A percentile compares a stretch with the other conserved stretches of the same genome.
Evolutionary conservation across 2,888 invertebrate genomes (phyloP).

Genomic region (Teinopalpus imperialis): DNA sequence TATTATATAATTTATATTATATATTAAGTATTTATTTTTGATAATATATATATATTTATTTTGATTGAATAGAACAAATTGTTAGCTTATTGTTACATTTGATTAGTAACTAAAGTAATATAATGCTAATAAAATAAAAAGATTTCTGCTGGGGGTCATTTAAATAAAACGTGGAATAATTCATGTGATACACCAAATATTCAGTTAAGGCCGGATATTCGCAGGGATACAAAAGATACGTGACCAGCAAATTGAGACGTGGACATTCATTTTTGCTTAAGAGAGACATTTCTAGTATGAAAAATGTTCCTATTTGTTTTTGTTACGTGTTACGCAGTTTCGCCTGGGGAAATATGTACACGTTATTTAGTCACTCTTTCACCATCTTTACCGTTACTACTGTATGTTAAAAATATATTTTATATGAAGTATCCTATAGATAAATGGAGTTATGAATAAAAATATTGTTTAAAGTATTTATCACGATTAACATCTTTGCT

Average conservation of each 20-base stretch:
- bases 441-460: too few species aligned
- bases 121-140: not conserved
- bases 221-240: slow-evolving; percentile 51
- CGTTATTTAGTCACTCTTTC: not conserved
- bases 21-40: too few species aligned
- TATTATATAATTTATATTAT: too few species aligned
- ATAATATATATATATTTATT: too few species aligned
- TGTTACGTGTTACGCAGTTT: slow-evolving; percentile 15
- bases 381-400: too few species aligned
- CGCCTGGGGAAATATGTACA: slow-evolving; percentile 6
- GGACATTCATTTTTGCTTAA: slow-evolving; percentile 43
- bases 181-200: slow-evolving; percentile 61
- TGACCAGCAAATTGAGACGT: slow-evolving; percentile 46
- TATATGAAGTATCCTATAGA: too few species aligned
- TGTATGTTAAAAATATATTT: too few species aligned
- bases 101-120: not conserved
- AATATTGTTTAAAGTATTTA: too few species aligned
- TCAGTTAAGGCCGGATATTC: slow-evolving; percentile 57
- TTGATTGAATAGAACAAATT: too few species aligned
- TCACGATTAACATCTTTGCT: too few species aligned
- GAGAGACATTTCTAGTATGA: slow-evolving; percentile 28
- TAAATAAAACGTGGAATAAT: slow-evolving; percentile 29
- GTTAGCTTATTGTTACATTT: too few species aligned
- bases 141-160: not conserved
- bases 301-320: slow-evolving; percentile 25